A percentile compares a stretch with the other conserved stretches of the same genome.
These are phyloP conservation scores for Tuta absoluta DNA, from an alignment of 2,888 invertebrate species.

Conservation along the genomic window DNA sequence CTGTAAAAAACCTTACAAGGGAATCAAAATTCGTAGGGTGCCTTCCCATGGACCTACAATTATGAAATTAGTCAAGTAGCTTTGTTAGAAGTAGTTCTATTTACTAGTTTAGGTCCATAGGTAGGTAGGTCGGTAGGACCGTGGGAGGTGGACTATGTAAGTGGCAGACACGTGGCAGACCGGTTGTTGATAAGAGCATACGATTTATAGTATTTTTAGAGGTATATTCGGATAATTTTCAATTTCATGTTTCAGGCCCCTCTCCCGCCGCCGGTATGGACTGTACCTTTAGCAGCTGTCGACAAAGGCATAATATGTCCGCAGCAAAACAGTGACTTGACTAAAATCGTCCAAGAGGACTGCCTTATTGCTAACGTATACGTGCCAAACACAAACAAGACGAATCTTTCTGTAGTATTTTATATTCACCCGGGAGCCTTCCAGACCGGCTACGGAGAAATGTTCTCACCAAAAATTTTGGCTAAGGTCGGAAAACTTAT, in stretches of 20 bases:
- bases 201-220: too few relatives aligned
- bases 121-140: too few relatives aligned
- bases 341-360: conserved; percentile 43
- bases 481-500: conserved; percentile 40
- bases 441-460: conserved; percentile 37
- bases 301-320: conserved; percentile 43
- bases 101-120: too few relatives aligned
- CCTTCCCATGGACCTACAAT: too few relatives aligned
- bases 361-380: conserved; percentile 61
- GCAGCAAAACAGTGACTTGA: conserved; percentile 32
- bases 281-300: conserved; percentile 41
- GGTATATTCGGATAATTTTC: neutral
- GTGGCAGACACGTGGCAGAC: neutral
- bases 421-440: conserved; percentile 48
- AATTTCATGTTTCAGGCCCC: conserved; percentile 32
- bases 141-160: too few relatives aligned
- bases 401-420: conserved; percentile 44
- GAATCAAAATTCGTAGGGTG: too few relatives aligned
- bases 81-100: too few relatives aligned
- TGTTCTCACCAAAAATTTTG: conserved; percentile 32
- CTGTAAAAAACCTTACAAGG: too few relatives aligned
- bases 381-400: conserved; percentile 49
- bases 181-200: neutral
- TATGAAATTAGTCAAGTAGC: too few relatives aligned
- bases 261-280: conserved; percentile 47